Conservation (phyloP, 2,888 invertebrate genomes). For the Tinea semifulvella region DNA sequence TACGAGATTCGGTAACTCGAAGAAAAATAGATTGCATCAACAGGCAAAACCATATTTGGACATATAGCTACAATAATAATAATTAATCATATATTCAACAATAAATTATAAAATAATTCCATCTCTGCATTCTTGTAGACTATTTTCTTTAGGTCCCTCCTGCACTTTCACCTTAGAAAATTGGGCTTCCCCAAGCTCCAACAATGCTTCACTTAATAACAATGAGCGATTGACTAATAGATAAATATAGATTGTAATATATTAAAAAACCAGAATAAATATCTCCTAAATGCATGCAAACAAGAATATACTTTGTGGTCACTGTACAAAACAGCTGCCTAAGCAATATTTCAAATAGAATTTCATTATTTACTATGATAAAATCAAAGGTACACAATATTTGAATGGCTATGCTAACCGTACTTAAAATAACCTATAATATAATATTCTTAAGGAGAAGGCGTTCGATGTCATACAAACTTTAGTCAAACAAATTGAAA, state of each 20-base stretch:
- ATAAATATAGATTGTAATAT: conserved; percentile 33
- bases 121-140: conserved; percentile 8
- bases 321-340: conserved; percentile 52
- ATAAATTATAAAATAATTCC: background rate
- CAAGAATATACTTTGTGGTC: conserved; percentile 47
- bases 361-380: conserved; percentile 27
- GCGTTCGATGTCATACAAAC: too few species aligned
- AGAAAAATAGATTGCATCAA: conserved; percentile 3
- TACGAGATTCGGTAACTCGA: background rate
- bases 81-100: background rate
- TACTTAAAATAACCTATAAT: conserved; percentile 39
- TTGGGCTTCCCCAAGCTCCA: background rate
- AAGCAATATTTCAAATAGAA: conserved; percentile 34
- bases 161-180: background rate
- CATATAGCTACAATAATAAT: conserved; percentile 7
- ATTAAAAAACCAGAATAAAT: conserved; percentile 43
- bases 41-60: conserved; percentile 2
- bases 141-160: background rate
- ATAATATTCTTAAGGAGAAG: background rate
- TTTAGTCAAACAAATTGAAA: too few species aligned
- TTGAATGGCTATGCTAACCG: conserved; percentile 47
- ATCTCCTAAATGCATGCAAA: conserved; percentile 47
- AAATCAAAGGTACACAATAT: conserved; percentile 56
- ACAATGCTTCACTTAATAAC: conserved; percentile 6
- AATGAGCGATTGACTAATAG: conserved; percentile 4